Conservation (phyloP, 2,888 invertebrate species). For the Parnassius glacialis region DNA sequence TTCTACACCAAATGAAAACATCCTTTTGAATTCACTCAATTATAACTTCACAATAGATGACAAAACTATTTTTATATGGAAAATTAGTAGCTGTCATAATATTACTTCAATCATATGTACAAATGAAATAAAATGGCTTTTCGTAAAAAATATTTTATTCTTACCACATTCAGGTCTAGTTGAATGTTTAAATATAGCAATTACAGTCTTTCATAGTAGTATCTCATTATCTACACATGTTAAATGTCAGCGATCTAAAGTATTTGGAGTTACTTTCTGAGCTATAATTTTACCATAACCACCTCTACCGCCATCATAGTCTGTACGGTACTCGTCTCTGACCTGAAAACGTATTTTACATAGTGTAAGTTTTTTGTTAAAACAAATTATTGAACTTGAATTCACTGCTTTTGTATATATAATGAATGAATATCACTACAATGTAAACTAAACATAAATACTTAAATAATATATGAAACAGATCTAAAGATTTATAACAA, state of each 20-base stretch:
- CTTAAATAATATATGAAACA: background rate
- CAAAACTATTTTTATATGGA: background rate
- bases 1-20: too few relatives aligned
- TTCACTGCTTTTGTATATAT: too few relatives aligned
- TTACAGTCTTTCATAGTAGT: conserved; percentile 51
- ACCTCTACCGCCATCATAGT: conserved; percentile 97
- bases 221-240: conserved; percentile 26
- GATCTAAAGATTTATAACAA: background rate
- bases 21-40: too few relatives aligned
- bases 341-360: conserved; percentile 81
- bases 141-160: conserved; percentile 29
- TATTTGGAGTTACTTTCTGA: conserved; percentile 87
- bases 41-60: too few relatives aligned
- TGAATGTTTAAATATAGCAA: conserved; percentile 37
- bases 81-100: background rate
- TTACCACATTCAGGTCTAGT: conserved; percentile 39
- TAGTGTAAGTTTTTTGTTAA: too few relatives aligned
- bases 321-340: conserved; percentile 98
- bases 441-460: background rate
- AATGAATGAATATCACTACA: background rate
- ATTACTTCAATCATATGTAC: background rate
- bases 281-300: conserved; percentile 98
- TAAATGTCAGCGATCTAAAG: conserved; percentile 68
- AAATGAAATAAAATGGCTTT: conserved; percentile 1
- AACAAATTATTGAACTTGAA: too few relatives aligned